Evolutionary conservation across 1,140 invertebrate genomes (phyloP), one percentile per base, ranked within the genome.

Genomic region (Dolichoris vasculosae): DNA sequence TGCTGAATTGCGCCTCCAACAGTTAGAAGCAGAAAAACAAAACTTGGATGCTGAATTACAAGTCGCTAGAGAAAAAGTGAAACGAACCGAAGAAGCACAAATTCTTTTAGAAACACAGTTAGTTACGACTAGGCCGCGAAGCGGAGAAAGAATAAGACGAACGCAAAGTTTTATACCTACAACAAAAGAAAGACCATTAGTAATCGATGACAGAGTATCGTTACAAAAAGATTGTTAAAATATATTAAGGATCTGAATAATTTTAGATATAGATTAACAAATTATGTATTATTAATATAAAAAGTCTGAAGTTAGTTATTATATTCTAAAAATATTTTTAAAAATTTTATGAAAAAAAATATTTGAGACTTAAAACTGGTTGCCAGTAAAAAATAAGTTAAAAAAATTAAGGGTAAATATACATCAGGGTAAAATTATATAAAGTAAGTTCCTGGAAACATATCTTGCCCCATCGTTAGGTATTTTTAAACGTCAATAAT

Each of bases 11-110:
- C 92, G 95, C 83, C 92, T 97, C 8, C 93, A 94, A 87, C 94
- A 96, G 86, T 90, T 97, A 40, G 96, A 97, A 92, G 90, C 93
- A 77, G 96, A 97, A 90, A 94, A 95, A 67, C 92, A 95, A 86
- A 93, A 93, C 80, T 92, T 97, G 55, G 96, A 97, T 87, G 91
- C 93, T 20, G 95, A 97, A 91, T 91, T 97, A 59, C 94, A 93
- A 88, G 92, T 94, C 75, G 96, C 96, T 4, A 93, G 94, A 79
- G 94, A 95, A 88, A 96, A 96, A 92, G 95, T 96, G 80, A 94
- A 94, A 75, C 91, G 94, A 79, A 95, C 96, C 15, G 96, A 97
- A 91, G 93, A 95, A 80, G 95, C 94, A 26, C 95, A 96, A 86
- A 94, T 96, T 89, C 91, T 95, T 40, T 88, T 96, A 40, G 95